These are phyloP conservation scores for Sinelater perroti DNA, from an alignment of 2,888 invertebrate species.

Conservation along the genomic window DNA sequence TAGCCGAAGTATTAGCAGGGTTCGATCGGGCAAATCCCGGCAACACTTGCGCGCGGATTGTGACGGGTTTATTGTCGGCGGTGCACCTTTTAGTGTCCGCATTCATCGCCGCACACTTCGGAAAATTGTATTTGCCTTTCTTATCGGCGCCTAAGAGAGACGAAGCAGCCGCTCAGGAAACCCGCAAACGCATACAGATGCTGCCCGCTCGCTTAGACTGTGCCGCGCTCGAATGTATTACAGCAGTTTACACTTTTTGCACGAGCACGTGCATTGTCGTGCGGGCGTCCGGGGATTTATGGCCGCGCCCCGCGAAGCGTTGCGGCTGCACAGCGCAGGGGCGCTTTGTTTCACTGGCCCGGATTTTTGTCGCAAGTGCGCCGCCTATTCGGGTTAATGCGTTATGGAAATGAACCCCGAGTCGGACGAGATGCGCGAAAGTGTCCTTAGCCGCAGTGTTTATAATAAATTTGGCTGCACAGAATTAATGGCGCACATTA, in stretches of 20 bases:
- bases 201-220: slow-evolving; percentile 46
- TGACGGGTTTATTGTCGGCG: slow-evolving; percentile 25
- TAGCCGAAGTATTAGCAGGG: too few species aligned
- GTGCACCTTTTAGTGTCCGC: slow-evolving; percentile 37
- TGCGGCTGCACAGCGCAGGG: slow-evolving; percentile 29
- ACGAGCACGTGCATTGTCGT: slow-evolving; percentile 59
- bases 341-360: slow-evolving; percentile 17
- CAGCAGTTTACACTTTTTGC: slow-evolving; percentile 56
- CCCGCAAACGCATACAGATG: slow-evolving; percentile 47
- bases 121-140: slow-evolving; percentile 61
- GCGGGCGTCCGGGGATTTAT: slow-evolving; percentile 45
- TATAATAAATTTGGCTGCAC: too few species aligned
- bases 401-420: slow-evolving; percentile 16
- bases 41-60: too few species aligned
- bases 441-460: too few species aligned
- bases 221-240: slow-evolving; percentile 25
- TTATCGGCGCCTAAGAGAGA: slow-evolving; percentile 50
- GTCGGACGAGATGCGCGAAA: too few species aligned
- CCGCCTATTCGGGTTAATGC: neutral
- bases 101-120: slow-evolving; percentile 49
- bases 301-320: slow-evolving; percentile 37
- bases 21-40: too few species aligned
- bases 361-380: slow-evolving; percentile 3
- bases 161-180: slow-evolving; percentile 47
- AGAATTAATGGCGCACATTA: too few species aligned